Evolutionary conservation across 2,888 invertebrate genomes (phyloP).

Genomic region (Abrostola tripartita): DNA sequence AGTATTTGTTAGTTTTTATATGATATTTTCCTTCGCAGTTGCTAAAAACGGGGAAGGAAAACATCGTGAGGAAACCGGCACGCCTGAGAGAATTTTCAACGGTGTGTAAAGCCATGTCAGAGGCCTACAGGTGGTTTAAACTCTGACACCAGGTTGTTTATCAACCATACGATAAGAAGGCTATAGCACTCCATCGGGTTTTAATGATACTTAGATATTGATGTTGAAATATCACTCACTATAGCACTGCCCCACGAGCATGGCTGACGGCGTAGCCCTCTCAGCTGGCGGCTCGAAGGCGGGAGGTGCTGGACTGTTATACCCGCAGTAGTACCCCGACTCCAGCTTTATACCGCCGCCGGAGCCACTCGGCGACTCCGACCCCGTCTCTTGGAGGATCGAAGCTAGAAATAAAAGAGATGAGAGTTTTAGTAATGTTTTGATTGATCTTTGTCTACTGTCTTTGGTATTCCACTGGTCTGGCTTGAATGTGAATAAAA

Average conservation of each 20-base stretch:
- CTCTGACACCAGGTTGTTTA: too few species aligned
- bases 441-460: neutral
- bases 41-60: too few species aligned
- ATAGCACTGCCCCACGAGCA: constrained; percentile 93
- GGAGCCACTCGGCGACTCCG: constrained; percentile 88
- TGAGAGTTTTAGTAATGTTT: neutral
- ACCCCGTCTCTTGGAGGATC: constrained; percentile 96
- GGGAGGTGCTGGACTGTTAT: constrained; percentile 85
- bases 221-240: constrained; percentile 89
- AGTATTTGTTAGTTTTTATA: too few species aligned
- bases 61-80: too few species aligned
- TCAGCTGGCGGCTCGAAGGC: constrained; percentile 81
- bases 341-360: constrained; percentile 85
- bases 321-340: constrained; percentile 85
- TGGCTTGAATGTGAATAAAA: too few species aligned
- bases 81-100: too few species aligned
- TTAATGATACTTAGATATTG: too few species aligned
- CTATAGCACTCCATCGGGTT: too few species aligned
- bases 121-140: too few species aligned
- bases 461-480: neutral
- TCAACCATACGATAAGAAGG: too few species aligned
- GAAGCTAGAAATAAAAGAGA: constrained; percentile 91
- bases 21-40: too few species aligned
- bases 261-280: constrained; percentile 89
- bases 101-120: too few species aligned